Conservation (phyloP, 2,113 vertebrate species). For the Python bivittatus region DNA sequence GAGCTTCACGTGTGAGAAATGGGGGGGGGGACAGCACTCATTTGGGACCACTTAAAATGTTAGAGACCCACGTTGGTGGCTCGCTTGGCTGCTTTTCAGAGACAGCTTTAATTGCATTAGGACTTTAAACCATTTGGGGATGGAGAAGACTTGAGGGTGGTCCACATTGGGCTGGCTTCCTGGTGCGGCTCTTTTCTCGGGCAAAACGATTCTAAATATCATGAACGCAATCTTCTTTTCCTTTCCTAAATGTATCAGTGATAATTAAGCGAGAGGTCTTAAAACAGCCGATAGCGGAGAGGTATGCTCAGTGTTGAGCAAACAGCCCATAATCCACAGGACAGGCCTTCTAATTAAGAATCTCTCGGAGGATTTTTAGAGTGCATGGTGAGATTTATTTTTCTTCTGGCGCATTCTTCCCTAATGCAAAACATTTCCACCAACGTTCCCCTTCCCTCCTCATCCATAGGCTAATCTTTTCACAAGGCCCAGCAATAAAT, state of each 20-base stretch:
- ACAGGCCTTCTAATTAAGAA: neutral
- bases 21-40: neutral
- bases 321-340: neutral
- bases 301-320: fast-evolving
- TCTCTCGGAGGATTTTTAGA: neutral
- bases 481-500: constrained; percentile 6
- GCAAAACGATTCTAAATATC: neutral
- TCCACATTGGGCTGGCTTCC: neutral
- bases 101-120: neutral
- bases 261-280: neutral
- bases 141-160: neutral
- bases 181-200: neutral
- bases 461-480: neutral
- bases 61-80: neutral
- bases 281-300: neutral
- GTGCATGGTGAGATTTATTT: neutral
- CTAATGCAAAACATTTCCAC: constrained; percentile 12
- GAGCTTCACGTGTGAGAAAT: neutral
- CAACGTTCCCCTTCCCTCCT: neutral
- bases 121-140: constrained; percentile 1
- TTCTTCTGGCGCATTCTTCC: neutral
- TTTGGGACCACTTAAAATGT: neutral
- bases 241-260: neutral
- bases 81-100: neutral
- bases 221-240: neutral